Conservation (phyloP, 1,140 invertebrate genomes). For the Achroia grisella region DNA sequence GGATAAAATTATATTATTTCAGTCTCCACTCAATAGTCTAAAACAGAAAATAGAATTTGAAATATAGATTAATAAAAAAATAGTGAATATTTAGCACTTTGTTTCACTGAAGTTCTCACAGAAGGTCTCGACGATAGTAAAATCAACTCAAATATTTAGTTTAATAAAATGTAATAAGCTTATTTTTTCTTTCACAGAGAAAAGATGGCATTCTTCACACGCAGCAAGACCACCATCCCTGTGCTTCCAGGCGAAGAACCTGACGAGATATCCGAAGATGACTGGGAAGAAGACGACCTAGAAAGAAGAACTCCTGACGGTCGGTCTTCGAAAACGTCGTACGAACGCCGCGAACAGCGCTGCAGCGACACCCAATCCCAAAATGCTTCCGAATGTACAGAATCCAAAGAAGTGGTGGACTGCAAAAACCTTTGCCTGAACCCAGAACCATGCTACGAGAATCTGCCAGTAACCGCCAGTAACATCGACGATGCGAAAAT, state of each 20-base stretch:
- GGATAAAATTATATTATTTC: no score
- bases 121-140: no score
- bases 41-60: no score
- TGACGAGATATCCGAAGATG: slow-evolving; percentile 54
- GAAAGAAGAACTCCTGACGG: slow-evolving; percentile 57
- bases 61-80: no score
- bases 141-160: no score
- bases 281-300: slow-evolving; percentile 57
- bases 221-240: slow-evolving; percentile 84
- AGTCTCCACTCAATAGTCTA: no score
- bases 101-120: no score
- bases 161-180: background rate
- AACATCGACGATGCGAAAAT: slow-evolving; percentile 8
- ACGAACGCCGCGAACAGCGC: slow-evolving; percentile 35
- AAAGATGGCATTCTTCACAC: slow-evolving; percentile 96
- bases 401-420: slow-evolving; percentile 30
- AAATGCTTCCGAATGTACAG: background rate
- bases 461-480: slow-evolving; percentile 2
- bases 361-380: background rate
- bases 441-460: slow-evolving; percentile 23
- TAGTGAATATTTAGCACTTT: no score
- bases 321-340: slow-evolving; percentile 54
- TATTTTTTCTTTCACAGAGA: slow-evolving; percentile 78
- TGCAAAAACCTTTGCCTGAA: slow-evolving; percentile 56
- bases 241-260: slow-evolving; percentile 80